Evolutionary conservation across 2,113 vertebrate genomes (phyloP), one percentile per base, ranked within the genome.

Genomic region (Monarcha castaneiventris): DNA sequence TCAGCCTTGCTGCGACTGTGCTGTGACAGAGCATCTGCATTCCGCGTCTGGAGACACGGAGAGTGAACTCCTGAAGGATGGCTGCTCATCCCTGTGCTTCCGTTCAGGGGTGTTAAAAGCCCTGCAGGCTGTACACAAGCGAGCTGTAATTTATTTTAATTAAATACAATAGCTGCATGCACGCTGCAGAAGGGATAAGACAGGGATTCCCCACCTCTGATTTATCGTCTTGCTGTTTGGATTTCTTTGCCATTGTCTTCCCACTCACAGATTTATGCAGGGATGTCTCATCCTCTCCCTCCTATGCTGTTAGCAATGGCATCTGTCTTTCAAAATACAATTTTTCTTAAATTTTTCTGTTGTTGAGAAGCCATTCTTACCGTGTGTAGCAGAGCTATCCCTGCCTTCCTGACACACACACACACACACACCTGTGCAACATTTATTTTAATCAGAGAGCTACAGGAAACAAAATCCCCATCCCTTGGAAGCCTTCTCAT

Each of bases 201-300:
- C 33, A 26, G 59, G 76, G 80, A 87, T 90, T 94, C 76, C 87
- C 58, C 76, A 74, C 44, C 64, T 84, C 80, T 81, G 16, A 59
- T 81, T 78, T 72, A 78, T 84, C 41, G 0, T 82, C 32, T 71
- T 80, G 21, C 59, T 69, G 52, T 49, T 76, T 33, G 56, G 41
- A 64, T 94, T 90, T 90, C 67, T 62, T 85, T 49, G 32, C 58
- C 74, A 7, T 84, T 94, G 49, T 81, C 58, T 85, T 86, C 64
- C 64, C 39, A 88, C 41, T 81, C 68, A 14, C 27, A 56, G 39
- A 51, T 86, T 44, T 56, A 51, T 29, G 49, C 29, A 32, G 87
- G 85, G 35, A 41, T 48, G 41, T 44, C 46, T 92, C 74, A 72
- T 85, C 51, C 1, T 56, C 29, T 68, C n/a, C 46, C 52, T 90